Conservation (phyloP, 2,113 vertebrate genomes). For the Grammomys surdaster region DNA sequence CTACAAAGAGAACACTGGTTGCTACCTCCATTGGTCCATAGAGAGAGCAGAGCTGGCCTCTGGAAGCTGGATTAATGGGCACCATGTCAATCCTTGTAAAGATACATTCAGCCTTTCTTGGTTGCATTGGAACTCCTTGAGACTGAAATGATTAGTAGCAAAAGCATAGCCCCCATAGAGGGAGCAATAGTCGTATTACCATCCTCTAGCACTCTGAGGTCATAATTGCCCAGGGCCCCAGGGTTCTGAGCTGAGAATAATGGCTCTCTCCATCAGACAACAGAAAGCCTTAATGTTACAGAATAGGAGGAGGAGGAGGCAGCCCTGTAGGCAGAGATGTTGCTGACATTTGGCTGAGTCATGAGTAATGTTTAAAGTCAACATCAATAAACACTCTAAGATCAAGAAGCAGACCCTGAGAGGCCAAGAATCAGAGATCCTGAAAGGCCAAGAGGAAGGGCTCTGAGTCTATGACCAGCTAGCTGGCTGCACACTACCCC, state of each 20-base stretch:
- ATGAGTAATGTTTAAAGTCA: background rate
- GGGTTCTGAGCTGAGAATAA: background rate
- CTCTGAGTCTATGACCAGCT: background rate
- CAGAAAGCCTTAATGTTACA: background rate
- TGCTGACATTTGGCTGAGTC: background rate
- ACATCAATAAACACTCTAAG: background rate
- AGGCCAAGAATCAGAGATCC: background rate
- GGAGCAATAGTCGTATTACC: accelerated
- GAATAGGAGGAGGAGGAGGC: background rate
- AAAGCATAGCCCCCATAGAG: accelerated
- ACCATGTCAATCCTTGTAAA: background rate
- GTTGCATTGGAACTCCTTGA: background rate
- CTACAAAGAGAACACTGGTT: background rate
- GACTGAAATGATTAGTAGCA: background rate
- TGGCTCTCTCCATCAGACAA: background rate
- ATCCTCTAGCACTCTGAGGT: background rate
- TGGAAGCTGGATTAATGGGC: background rate
- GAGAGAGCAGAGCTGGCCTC: background rate
- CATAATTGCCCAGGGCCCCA: background rate
- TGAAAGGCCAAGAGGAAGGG: no score
- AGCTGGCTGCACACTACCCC: background rate
- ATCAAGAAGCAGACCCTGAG: background rate
- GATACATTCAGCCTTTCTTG: background rate
- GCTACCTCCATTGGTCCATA: accelerated
- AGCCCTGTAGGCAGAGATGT: accelerated